Evolutionary conservation across 2,113 vertebrate species (phyloP), one percentile per base, ranked within the genome.

Genomic region (Tachysurus fulvidraco): DNA sequence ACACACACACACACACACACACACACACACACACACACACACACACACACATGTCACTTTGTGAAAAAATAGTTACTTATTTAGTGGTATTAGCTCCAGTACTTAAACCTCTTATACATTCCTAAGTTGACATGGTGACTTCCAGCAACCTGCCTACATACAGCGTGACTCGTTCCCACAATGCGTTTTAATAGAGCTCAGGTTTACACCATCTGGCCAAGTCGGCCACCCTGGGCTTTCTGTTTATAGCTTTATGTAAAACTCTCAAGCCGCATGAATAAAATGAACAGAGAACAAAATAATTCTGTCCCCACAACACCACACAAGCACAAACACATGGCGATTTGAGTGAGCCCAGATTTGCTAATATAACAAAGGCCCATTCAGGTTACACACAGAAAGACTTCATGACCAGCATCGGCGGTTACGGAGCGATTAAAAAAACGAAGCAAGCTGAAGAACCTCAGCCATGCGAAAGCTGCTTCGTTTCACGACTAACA

Each of bases 191-290:
- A 82, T 88, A 84, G 77, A 90, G 87, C 92, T 91, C 89, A 91
- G 90, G 90, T 91, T 88, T 91, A 87, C 28, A 71, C 76, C 86
- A 87, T 86, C 88, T 89, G 69, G 50, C 36, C 0, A 60, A 57
- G 80, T 81, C 88, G 74, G 85, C 88, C 86, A 83, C 89, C 81
- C 91, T 78, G 50, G 83, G 86, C 79, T 89, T 90, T 90, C 83
- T 92, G 91, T 94, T 93, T 93, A 91, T 94, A 93, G 92, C 88
- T 91, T 79, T 87, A 88, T 91, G 88, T 86, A 74, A 89, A 93
- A 91, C 88, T 85, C 59, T 30, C 60, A 87, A 86, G 76, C 89
- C 13, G 87, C 90, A 90, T 91, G 86, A 86, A 84, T 81, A 86
- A 85, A 86, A 85, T 69, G 77, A 90, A 78, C 60, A 86, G 84